Percentiles rank a stretch among this genome's conserved stretches.
phyloP scores from a whole-genome alignment of 2,888 invertebrate species.

The Cantharis flavilabris region DNA sequence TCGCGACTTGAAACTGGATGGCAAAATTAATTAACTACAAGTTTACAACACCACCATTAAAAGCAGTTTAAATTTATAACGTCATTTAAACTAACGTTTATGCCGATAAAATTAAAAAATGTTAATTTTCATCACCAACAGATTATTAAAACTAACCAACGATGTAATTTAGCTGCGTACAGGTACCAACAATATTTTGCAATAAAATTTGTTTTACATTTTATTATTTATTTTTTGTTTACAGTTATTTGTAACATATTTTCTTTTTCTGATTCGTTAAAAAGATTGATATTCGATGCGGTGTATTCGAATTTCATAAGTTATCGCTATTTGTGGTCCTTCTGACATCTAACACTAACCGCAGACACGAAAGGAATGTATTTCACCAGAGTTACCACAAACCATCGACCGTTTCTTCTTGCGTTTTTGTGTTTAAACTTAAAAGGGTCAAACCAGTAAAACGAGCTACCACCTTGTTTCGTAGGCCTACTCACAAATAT shows the following conservation, averaged over 20 bases:
- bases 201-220: neutral
- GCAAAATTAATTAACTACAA: neutral
- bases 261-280: slow-evolving; percentile 25
- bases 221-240: slow-evolving; percentile 9
- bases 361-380: slow-evolving; percentile 46
- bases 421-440: slow-evolving; percentile 22
- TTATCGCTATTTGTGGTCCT: slow-evolving; percentile 42
- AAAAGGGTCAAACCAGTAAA: slow-evolving; percentile 29
- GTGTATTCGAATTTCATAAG: slow-evolving; percentile 42
- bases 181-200: neutral
- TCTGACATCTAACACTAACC: slow-evolving; percentile 48
- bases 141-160: neutral
- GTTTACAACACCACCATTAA: neutral
- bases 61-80: neutral
- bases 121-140: neutral
- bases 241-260: slow-evolving; percentile 25
- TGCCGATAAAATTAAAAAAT: neutral
- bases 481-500: neutral
- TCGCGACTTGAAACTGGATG: neutral
- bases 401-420: slow-evolving; percentile 25
- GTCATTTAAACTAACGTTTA: neutral
- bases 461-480: slow-evolving; percentile 13
- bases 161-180: neutral
- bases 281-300: slow-evolving; percentile 41
- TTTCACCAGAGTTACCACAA: slow-evolving; percentile 39